Base-by-base conservation (phyloP, 2,113 vertebrate species). In the Nasalis larvatus region DNA sequence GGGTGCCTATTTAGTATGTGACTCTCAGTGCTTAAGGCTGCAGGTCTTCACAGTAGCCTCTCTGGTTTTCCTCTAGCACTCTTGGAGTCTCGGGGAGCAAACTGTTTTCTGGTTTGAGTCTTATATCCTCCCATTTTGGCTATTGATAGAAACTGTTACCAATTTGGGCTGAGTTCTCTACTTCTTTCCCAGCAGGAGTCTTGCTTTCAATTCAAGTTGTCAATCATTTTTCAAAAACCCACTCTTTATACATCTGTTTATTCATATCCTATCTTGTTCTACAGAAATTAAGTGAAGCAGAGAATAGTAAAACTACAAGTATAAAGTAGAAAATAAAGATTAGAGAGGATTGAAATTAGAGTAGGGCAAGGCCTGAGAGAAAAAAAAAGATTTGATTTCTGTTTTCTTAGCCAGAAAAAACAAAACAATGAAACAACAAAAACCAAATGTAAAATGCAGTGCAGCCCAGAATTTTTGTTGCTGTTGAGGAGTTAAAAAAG, bases 221-320 rank as follows among this genome's bases (percentile, higher is more conserved):
- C 83, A 87, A 23, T 95, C 92, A 95, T 97, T 74, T 89, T 49
- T 93, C 27, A 94, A 95, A 94, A 92, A 71, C 49, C 42, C 63
- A 80, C 35, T 89, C 42, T 96, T 96, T 96, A 76, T 84, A 73
- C 17, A 63, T 78, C 95, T 96, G 25, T 90, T 96, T 97, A 95
- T 92, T 96, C 94, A 90, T 97, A 87, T 71, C n/a, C 52, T 45
- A 25, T 87, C 78, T 89, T 86, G 7, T 81, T 85, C 20, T 56
- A 71, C 40, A 82, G 94, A 96, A 95, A 96, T 87, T 30, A 92
- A 87, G 81, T 89, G 73, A 91, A 95, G 60, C 18, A 16, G 27
- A 81, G 90, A 89, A 45, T 86, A 63, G 42, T 89, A 80, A 66
- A 96, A 91, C 74, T 69, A 37, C 7, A 81, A 87, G 27, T 30